These are phyloP conservation scores for Pristionchus exspectatus DNA, from an alignment of 2,888 invertebrate genomes.

Conservation along the genomic window DNA sequence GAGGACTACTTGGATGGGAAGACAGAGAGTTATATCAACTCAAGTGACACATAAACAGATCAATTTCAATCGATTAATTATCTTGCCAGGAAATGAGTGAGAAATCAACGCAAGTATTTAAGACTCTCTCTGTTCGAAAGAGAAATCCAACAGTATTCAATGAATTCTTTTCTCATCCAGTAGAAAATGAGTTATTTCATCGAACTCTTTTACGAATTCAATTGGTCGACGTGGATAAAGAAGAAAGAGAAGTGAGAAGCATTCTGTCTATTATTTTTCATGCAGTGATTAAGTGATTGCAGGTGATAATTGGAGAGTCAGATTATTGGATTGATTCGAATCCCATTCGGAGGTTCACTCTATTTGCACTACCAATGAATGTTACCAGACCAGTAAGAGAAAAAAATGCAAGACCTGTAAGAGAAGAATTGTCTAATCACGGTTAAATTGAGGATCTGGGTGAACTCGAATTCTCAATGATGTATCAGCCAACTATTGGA, in stretches of 20 bases:
- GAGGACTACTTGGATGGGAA: constrained; percentile 49
- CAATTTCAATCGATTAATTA: neutral
- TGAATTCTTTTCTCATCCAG: constrained; percentile 47
- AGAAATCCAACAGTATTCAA: constrained; percentile 50
- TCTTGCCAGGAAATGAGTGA: constrained; percentile 29
- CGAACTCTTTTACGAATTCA: constrained; percentile 44
- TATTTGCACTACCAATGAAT: constrained; percentile 49
- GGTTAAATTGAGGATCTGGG: constrained; percentile 44
- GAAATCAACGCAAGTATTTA: neutral
- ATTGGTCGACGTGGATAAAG: constrained; percentile 40
- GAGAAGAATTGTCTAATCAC: neutral
- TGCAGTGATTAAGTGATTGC: neutral
- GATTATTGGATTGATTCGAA: constrained; percentile 54
- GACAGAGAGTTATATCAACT: constrained; percentile 25
- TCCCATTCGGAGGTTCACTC: constrained; percentile 49
- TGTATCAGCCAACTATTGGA: constrained; percentile 47
- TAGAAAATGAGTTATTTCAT: constrained; percentile 36
- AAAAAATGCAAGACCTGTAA: too few relatives aligned
- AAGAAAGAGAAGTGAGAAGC: constrained; percentile 23
- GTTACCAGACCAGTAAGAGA: constrained; percentile 36
- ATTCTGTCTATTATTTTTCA: too few relatives aligned
- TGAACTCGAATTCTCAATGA: constrained; percentile 54
- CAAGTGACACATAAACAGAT: neutral
- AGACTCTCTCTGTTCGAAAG: constrained; percentile 37
- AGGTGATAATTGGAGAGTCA: constrained; percentile 45